Percentiles rank a stretch among this genome's conserved stretches.
phyloP scores from a whole-genome alignment of 2,797 vertebrate genomes.

The Hephaestus fuliginosus region DNA sequence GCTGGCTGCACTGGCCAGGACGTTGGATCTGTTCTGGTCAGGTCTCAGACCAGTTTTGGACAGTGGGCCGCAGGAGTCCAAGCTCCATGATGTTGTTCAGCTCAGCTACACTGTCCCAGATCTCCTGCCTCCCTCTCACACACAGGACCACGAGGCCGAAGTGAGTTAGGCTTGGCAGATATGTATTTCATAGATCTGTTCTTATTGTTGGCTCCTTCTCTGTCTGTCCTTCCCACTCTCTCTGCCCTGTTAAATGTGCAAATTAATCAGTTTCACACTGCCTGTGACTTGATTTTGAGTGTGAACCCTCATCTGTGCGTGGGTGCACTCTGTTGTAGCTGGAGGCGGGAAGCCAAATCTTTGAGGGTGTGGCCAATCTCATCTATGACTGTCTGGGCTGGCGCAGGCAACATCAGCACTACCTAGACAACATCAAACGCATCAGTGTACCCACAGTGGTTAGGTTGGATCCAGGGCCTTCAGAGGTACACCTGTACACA shows the following conservation, averaged over 20 bases:
- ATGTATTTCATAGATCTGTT: not conserved
- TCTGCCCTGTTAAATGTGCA: not conserved
- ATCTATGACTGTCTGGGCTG: conserved; percentile 92
- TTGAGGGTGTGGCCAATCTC: conserved; percentile 89
- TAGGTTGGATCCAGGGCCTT: conserved; percentile 46
- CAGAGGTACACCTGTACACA: conserved; percentile 63
- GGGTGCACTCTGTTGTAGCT: conserved; percentile 78
- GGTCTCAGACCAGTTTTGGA: conserved; percentile 88
- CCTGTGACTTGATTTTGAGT: not conserved
- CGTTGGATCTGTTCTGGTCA: conserved; percentile 90
- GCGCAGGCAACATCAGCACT: conserved; percentile 90
- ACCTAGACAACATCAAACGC: conserved; percentile 85
- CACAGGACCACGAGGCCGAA: conserved; percentile 78
- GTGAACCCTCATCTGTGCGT: conserved; percentile 22
- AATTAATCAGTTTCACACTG: not conserved
- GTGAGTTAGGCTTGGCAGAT: conserved; percentile 69
- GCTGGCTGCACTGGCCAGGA: conserved; percentile 24
- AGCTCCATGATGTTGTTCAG: conserved; percentile 87
- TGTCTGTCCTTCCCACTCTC: not conserved
- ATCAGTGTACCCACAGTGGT: conserved; percentile 81
- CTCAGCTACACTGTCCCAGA: conserved; percentile 84
- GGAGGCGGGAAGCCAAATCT: conserved; percentile 85
- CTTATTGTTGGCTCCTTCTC: not conserved
- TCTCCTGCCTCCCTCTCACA: conserved; percentile 65
- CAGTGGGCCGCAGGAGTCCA: conserved; percentile 83